Conservation (phyloP, 2,797 vertebrate species). For the Apodemus agrarius region DNA sequence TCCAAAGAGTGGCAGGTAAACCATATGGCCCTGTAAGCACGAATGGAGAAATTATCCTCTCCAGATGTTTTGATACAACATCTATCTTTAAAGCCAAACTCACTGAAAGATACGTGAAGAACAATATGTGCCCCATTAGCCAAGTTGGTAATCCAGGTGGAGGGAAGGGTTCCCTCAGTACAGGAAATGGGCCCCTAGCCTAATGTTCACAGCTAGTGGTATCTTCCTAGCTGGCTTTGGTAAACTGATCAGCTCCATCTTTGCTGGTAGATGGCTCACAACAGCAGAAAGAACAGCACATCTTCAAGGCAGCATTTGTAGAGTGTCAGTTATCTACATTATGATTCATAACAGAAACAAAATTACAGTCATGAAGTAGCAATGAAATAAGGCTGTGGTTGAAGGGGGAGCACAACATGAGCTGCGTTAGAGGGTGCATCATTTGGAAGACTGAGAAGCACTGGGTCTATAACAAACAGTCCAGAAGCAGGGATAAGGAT, state of each 20-base stretch:
- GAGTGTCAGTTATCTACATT: neutral
- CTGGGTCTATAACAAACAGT: neutral
- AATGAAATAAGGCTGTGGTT: neutral
- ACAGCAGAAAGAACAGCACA: neutral
- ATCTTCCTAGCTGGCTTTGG: neutral
- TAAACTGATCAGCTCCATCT: neutral
- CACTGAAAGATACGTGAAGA: neutral
- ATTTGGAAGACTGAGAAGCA: neutral
- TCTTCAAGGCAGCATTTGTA: neutral
- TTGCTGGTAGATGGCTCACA: neutral
- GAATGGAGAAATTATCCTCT: conserved; percentile 14
- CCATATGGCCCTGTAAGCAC: neutral
- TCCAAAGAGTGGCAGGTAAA: neutral
- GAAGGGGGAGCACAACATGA: neutral
- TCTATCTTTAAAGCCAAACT: conserved; percentile 20
- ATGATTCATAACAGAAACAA: neutral
- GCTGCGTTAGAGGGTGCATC: neutral
- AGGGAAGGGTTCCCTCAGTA: neutral
- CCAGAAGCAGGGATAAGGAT: neutral
- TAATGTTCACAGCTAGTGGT: neutral
- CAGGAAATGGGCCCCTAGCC: neutral
- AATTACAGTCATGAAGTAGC: neutral
- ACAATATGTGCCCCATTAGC: neutral
- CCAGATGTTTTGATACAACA: neutral
- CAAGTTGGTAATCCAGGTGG: neutral